Evolutionary conservation across 2,797 vertebrate species (phyloP), one percentile per base, ranked within the genome.

Genomic region (Protosalanx chinensis): DNA sequence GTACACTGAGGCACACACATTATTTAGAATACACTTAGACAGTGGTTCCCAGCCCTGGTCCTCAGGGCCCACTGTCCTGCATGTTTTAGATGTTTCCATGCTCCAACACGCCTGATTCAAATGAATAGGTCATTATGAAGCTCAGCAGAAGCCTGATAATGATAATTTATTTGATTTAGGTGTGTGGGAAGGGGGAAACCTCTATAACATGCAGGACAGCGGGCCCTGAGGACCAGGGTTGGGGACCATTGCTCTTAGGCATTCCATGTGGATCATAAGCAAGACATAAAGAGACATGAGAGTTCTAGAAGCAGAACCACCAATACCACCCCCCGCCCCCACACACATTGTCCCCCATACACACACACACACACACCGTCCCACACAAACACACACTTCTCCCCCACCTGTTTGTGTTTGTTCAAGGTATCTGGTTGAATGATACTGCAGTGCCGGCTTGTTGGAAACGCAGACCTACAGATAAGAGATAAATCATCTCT

Each of bases 381-480:
- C 23, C 23, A 67, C 0, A 70, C 23, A 64, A 2, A 30, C 13
- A 72, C 6, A 56, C 27, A 23, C 67, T 13, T 10, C 16, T 29
- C 16, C 67, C 84, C 82, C 74, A 91, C 88, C 85, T 86, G 75
- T 15, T 5, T 27, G 68, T 79, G 69, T 77, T 66, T 71, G 76
- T 82, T 16, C 78, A 78, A 71, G 80, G 68, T 61, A 81, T 77
- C 81, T 79, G 77, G 68, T 80, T 69, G 37, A 81, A 71, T 56
- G 23, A 33, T 67, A 33, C 57, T 85, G 72, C 83, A 65, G 53
- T 82, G 73, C 10, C 13, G 41, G 41, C 71, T 70, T 75, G 75
- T 82, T 66, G 76, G 58, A 75, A 1, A 86, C 64, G 89, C 81
- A 88, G 56, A 84, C 74, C 87, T 88, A 56, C 51, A 56, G 73